These are phyloP conservation scores for Leptogaster cylindrica DNA, from an alignment of 2,888 invertebrate genomes.

Conservation along the genomic window DNA sequence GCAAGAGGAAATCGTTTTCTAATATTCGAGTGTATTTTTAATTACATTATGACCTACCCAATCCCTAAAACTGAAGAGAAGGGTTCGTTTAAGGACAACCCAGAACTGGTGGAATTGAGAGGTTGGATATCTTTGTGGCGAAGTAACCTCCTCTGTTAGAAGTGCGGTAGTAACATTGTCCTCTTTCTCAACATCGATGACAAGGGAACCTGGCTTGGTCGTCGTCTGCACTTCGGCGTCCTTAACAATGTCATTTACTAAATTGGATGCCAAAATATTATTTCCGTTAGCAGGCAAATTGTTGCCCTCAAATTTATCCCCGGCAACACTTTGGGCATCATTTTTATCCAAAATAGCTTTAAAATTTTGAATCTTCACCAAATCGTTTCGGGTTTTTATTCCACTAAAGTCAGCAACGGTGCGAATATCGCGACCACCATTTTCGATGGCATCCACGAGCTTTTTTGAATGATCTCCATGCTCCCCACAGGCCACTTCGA, in stretches of 20 bases:
- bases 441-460: constrained; percentile 83
- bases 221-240: constrained; percentile 48
- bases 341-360: constrained; percentile 65
- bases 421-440: constrained; percentile 82
- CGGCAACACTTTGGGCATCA: constrained; percentile 58
- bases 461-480: constrained; percentile 89
- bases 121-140: constrained; percentile 80
- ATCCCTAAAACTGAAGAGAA: constrained; percentile 85
- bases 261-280: constrained; percentile 64
- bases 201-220: constrained; percentile 57
- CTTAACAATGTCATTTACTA: constrained; percentile 69
- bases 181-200: constrained; percentile 67
- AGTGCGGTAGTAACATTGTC: constrained; percentile 74
- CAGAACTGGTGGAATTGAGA: constrained; percentile 84
- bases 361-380: constrained; percentile 65
- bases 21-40: not conserved
- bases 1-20: constrained; percentile 54
- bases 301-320: constrained; percentile 54
- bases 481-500: constrained; percentile 96
- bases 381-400: constrained; percentile 63
- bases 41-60: constrained; percentile 69
- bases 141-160: constrained; percentile 69
- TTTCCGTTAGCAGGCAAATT: constrained; percentile 55
- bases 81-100: constrained; percentile 83
- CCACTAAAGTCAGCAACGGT: constrained; percentile 74